Conservation (phyloP, 2,797 vertebrate species). For the Buphagus erythrorhynchus region DNA sequence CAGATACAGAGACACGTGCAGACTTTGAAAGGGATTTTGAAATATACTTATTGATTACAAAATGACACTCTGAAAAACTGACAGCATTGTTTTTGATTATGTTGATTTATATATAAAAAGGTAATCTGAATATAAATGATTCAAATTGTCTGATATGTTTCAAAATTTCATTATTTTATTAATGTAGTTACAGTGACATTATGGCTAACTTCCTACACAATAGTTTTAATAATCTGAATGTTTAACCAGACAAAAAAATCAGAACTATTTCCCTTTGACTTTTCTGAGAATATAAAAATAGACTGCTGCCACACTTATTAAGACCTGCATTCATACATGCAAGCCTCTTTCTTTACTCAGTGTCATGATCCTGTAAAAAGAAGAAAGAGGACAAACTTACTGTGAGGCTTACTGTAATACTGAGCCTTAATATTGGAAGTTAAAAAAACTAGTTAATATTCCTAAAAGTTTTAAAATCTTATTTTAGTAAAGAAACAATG, state of each 20-base stretch:
- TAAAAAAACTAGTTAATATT: neutral
- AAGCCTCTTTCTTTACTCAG: neutral
- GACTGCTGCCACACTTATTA: neutral
- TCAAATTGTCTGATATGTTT: neutral
- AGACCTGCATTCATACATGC: neutral
- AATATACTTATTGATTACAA: neutral
- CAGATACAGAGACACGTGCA: neutral
- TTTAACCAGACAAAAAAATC: neutral
- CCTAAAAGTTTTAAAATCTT: neutral
- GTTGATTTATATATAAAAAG: neutral
- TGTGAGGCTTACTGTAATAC: neutral
- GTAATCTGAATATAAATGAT: neutral
- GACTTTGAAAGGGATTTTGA: neutral
- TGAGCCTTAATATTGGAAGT: neutral
- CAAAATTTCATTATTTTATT: neutral
- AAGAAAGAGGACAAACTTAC: neutral
- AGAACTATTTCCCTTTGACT: neutral
- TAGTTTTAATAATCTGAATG: neutral
- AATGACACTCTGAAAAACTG: neutral
- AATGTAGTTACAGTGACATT: neutral
- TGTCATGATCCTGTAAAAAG: neutral
- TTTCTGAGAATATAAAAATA: neutral
- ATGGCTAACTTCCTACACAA: neutral
- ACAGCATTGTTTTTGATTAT: neutral
- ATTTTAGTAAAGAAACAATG: neutral